A percentile compares a stretch with the other conserved stretches of the same genome.
These are phyloP conservation scores for Copidosoma aretas DNA, from an alignment of 2,888 invertebrate species.

Conservation along the genomic window DNA sequence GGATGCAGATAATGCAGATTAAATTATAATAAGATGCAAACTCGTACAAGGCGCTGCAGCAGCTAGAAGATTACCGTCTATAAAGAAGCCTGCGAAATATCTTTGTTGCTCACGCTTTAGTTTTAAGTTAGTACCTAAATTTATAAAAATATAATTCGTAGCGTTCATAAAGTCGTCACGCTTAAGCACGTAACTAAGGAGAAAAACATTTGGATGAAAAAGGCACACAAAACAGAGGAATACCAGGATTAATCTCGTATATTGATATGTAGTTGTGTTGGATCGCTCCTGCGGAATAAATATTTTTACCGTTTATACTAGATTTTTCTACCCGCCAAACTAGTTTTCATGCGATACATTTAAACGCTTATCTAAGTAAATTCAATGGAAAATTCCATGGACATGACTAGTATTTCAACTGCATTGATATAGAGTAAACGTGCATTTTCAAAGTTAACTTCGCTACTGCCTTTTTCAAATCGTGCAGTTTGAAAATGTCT, in stretches of 20 bases:
- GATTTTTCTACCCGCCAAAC: no score
- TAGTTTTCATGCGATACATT: no score
- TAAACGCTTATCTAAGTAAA: no score
- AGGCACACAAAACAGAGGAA: slow-evolving; percentile 21
- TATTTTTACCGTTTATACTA: slow-evolving; percentile 36
- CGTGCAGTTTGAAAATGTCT: slow-evolving; percentile 12
- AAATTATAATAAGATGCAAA: slow-evolving; percentile 45
- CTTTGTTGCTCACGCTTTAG: slow-evolving; percentile 31
- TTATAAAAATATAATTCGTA: slow-evolving; percentile 39
- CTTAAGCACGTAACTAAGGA: slow-evolving; percentile 34
- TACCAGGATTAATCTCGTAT: slow-evolving; percentile 24
- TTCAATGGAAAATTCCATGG: slow-evolving; percentile 9
- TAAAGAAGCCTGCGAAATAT: slow-evolving; percentile 9
- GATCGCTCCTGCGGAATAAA: slow-evolving; percentile 42
- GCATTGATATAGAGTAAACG: slow-evolving; percentile 9
- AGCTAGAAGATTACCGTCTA: slow-evolving; percentile 15
- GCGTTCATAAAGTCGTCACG: slow-evolving; percentile 32
- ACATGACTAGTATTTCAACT: slow-evolving; percentile 39
- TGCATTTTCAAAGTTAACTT: slow-evolving; percentile 12
- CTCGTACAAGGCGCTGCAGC: slow-evolving; percentile 18
- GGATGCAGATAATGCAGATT: slow-evolving; percentile 15
- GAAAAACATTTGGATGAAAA: slow-evolving; percentile 3
- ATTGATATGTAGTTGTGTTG: slow-evolving; percentile 32
- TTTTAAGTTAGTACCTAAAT: slow-evolving; percentile 33
- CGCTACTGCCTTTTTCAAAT: slow-evolving; percentile 19